Evolutionary conservation across 2,797 vertebrate genomes (phyloP).

Genomic region (Botia kubotai): DNA sequence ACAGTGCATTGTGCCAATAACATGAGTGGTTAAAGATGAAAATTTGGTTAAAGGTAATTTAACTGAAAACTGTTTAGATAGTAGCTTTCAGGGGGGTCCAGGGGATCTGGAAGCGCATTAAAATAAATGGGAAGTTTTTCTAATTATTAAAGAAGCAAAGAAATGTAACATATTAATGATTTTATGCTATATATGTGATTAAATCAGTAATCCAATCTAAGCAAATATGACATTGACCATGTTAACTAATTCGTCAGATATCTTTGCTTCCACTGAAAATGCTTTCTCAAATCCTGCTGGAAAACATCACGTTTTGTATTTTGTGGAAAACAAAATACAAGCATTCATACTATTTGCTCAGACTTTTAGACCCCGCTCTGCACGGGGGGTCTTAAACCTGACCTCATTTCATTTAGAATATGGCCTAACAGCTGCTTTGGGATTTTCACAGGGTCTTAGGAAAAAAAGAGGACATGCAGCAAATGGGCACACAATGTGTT

Average conservation of each 20-base stretch:
- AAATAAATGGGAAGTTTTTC: not conserved
- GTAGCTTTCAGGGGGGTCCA: not conserved
- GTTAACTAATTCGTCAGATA: not conserved
- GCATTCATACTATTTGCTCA: not conserved
- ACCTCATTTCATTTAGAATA: not conserved
- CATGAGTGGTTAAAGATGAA: not conserved
- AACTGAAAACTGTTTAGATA: no score
- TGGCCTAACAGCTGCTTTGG: conserved; percentile 1
- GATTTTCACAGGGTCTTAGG: conserved; percentile 13
- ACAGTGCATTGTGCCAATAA: not conserved
- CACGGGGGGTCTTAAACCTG: not conserved
- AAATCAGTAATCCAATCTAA: not conserved
- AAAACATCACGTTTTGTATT: not conserved
- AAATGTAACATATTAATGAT: not conserved
- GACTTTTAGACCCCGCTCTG: not conserved
- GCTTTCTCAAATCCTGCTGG: not conserved
- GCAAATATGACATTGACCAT: not conserved
- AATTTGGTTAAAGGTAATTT: not conserved
- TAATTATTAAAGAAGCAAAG: not conserved
- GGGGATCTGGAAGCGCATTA: not conserved
- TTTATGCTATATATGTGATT: no score
- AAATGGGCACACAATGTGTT: not conserved
- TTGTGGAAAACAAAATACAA: no score
- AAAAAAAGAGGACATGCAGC: not conserved
- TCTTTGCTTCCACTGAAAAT: not conserved